Evolutionary conservation across 2,113 vertebrate genomes (phyloP).

Genomic region (Aptenodytes patagonicus): DNA sequence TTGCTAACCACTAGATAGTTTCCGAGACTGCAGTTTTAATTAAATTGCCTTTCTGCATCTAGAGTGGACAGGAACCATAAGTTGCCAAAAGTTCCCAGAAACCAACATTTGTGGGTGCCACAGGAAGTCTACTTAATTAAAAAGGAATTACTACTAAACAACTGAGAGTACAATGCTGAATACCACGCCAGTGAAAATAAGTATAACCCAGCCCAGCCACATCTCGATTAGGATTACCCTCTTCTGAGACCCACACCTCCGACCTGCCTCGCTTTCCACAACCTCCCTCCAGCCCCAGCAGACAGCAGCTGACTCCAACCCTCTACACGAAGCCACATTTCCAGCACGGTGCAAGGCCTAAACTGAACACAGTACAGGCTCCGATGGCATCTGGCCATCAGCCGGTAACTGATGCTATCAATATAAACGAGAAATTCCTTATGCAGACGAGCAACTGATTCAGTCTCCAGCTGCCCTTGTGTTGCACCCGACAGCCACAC

Average conservation of each 20-base stretch:
- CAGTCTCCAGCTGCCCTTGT: background rate
- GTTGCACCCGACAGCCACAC: no score
- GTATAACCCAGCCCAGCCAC: background rate
- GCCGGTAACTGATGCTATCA: fast-evolving
- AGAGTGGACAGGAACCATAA: background rate
- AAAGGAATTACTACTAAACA: background rate
- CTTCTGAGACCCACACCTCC: background rate
- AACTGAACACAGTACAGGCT: background rate
- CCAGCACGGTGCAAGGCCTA: background rate
- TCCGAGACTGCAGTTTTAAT: background rate
- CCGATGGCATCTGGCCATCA: background rate
- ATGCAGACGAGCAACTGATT: fast-evolving
- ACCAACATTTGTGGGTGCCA: background rate
- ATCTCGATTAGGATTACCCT: background rate
- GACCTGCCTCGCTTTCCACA: no score
- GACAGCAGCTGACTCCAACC: background rate
- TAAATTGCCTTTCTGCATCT: background rate
- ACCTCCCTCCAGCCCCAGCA: background rate
- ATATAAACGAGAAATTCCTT: background rate
- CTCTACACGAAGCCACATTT: fast-evolving
- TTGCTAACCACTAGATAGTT: background rate
- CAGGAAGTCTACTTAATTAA: background rate
- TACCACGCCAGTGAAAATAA: background rate
- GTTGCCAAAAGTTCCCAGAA: background rate
- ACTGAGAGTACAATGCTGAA: background rate